Percentiles rank a stretch among this genome's conserved stretches.
Conservation (phyloP, 2,797 vertebrate genomes). For the Prionace glauca region DNA sequence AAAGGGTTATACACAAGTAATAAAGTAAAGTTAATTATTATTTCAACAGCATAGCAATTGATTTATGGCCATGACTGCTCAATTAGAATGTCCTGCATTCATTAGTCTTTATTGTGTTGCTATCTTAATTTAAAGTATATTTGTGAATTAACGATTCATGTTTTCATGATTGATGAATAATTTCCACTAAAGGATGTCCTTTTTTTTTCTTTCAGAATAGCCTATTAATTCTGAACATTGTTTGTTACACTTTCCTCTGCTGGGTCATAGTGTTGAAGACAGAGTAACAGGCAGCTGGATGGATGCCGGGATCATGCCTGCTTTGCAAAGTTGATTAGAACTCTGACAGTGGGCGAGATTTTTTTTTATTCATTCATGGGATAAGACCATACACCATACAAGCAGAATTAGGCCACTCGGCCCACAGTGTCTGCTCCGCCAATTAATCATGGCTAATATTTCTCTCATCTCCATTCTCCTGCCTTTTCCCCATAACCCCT, state of each 20-base stretch:
- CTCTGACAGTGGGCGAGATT: not conserved
- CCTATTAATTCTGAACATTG: conserved; percentile 18
- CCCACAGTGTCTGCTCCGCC: too few relatives aligned
- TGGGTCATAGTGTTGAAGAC: not conserved
- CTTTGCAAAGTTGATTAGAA: not conserved
- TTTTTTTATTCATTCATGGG: too few relatives aligned
- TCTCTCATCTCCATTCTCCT: too few relatives aligned
- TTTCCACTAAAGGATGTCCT: conserved; percentile 5
- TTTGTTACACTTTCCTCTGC: not conserved
- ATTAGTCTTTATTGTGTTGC: conserved; percentile 29
- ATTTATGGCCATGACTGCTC: not conserved
- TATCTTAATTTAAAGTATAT: conserved; percentile 29
- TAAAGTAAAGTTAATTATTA: conserved; percentile 36
- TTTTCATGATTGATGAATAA: conserved; percentile 31
- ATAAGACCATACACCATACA: too few relatives aligned
- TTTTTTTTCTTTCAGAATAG: not conserved
- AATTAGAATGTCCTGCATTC: conserved; percentile 16
- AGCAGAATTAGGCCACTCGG: too few relatives aligned
- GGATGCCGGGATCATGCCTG: not conserved
- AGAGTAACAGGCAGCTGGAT: not conserved
- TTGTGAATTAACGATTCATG: conserved; percentile 33
- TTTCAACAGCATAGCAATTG: conserved; percentile 30
- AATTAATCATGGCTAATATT: too few relatives aligned
- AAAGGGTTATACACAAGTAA: conserved; percentile 31
- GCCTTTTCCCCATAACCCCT: too few relatives aligned